Evolutionary conservation across 2,888 invertebrate genomes (phyloP), one percentile per base, ranked within the genome.

Genomic region (Callimorpha dominula): DNA sequence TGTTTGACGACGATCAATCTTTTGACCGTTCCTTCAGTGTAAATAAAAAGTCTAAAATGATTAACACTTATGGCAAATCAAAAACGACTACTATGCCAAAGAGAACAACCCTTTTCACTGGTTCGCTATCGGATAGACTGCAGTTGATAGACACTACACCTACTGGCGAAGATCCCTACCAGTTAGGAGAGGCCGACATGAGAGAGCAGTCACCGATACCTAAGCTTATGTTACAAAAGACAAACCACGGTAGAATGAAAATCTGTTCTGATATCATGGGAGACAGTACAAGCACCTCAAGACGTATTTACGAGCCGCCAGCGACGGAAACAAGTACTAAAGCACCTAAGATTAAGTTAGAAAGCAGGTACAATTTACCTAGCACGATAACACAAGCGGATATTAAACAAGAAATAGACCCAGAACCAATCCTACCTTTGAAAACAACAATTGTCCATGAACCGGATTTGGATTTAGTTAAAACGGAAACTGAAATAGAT

Each of bases 141-240:
- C 91, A 90, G 75, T 83, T 95, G 9, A 95, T 95, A 15, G 95
- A 95, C 68, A 93, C 95, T 0, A 95, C 94, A 3, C 95, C 95
- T 0, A 94, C 94, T 1, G 95, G 95, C 0, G 94, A 94, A 75
- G 95, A 95, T 68, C 95, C 95, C 0, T 95, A 95, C 78, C 94
- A 94, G 79, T 81, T 95, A 2, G 94, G 95, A 2, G 95, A 95
- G 75, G 95, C 95, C 0, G 95, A 95, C 64, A 91, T 95, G 91
- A 86, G 94, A 52, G 95, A 95, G 70, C 95, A 95, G 72, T 95
- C 95, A 1, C 95, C 95, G 0, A 95, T 95, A n/a, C 95, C 95
- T 1, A 94, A 94, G 77, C 85, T 95, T 6, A 94, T 94, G 92
- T 83, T 95, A 20, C 94, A 93, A 75, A 95, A 95, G 80, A 90